phyloP scores from a whole-genome alignment of 2,113 vertebrate species.

The Oenanthe melanoleuca region DNA sequence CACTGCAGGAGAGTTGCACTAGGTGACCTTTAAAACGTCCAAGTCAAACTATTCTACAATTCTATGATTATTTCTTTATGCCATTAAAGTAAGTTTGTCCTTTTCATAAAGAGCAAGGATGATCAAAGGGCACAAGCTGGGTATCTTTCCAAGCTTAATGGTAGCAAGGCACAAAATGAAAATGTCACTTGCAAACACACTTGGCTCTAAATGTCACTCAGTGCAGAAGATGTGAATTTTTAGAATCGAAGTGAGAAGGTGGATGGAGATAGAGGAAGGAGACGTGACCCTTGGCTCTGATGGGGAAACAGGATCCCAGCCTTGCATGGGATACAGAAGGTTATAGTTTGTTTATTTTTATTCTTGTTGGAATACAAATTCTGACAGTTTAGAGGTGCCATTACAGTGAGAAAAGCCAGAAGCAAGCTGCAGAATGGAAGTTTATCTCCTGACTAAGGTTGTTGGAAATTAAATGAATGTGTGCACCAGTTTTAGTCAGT shows the following conservation, averaged over 20 bases:
- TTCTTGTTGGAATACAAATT: constrained; percentile 38
- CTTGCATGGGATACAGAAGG: neutral
- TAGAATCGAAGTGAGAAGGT: constrained; percentile 46
- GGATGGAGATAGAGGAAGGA: constrained; percentile 41
- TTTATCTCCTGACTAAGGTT: neutral
- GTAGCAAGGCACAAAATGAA: neutral
- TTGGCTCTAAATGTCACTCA: constrained; percentile 27
- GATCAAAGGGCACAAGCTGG: neutral
- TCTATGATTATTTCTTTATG: neutral
- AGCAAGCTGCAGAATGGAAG: neutral
- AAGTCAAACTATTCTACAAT: neutral
- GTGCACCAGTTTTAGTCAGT: neutral
- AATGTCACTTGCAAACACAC: constrained; percentile 20
- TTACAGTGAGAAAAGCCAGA: neutral
- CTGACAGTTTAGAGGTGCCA: neutral
- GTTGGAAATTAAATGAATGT: neutral
- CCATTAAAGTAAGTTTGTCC: neutral
- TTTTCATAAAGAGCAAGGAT: neutral
- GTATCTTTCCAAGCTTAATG: neutral
- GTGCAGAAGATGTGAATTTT: constrained; percentile 56
- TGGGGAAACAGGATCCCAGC: constrained; percentile 38
- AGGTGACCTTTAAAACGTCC: neutral
- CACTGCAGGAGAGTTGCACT: neutral
- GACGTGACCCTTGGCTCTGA: neutral
- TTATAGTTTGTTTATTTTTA: constrained; percentile 63